Evolutionary conservation across 2,888 invertebrate genomes (phyloP).

Genomic region (Pseudococcus jackbeardsleyi): DNA sequence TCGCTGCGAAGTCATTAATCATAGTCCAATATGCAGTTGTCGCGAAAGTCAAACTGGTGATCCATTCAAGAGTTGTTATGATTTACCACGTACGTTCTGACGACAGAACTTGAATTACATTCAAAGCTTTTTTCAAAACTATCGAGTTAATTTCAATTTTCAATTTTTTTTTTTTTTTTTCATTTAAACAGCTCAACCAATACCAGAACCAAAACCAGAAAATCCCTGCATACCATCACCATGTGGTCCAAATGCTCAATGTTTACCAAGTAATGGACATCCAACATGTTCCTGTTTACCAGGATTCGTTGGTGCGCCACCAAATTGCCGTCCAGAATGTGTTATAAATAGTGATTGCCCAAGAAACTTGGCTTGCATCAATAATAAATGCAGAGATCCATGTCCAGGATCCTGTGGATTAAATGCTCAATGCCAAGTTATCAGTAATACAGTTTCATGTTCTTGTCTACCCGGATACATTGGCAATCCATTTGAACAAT

Average conservation of each 20-base stretch:
- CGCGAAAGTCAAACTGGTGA: constrained; percentile 75
- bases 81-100: constrained; percentile 68
- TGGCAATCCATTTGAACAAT: constrained; percentile 87
- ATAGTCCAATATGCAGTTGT: constrained; percentile 80
- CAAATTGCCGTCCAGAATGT: constrained; percentile 87
- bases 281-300: constrained; percentile 84
- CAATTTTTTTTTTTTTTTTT: no score
- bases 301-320: constrained; percentile 83
- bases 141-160: no score
- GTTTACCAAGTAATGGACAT: constrained; percentile 75
- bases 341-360: constrained; percentile 86
- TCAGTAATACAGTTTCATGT: constrained; percentile 86
- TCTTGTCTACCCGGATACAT: constrained; percentile 82
- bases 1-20: constrained; percentile 81
- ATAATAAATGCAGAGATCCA: constrained; percentile 85
- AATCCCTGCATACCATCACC: constrained; percentile 83
- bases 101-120: background rate
- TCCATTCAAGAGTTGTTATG: constrained; percentile 76
- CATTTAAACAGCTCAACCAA: constrained; percentile 56
- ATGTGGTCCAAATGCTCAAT: constrained; percentile 85
- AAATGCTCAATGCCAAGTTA: constrained; percentile 83
- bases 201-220: constrained; percentile 58
- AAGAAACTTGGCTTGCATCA: constrained; percentile 82
- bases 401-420: constrained; percentile 86
- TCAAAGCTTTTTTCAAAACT: background rate